A percentile compares a stretch with the other conserved stretches of the same genome.
Conservation (phyloP, 1,140 invertebrate genomes). For the Lasioglossum baleicum region DNA sequence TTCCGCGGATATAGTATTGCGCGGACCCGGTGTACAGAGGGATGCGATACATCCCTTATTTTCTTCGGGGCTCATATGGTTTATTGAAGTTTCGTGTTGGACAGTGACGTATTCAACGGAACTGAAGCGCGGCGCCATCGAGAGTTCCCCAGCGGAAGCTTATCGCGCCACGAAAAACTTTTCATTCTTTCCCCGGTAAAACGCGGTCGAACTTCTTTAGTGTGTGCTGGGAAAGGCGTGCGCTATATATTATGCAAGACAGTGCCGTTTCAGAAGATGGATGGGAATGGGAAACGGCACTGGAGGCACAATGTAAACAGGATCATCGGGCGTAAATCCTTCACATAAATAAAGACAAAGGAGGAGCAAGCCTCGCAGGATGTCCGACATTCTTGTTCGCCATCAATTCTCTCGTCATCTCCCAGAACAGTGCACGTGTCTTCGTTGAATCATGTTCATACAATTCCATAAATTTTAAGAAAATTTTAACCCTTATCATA, state of each 20-base stretch:
- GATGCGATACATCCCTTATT: constrained; percentile 6
- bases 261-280: constrained; percentile 25
- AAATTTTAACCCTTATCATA: too few relatives aligned
- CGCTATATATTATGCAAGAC: constrained; percentile 16
- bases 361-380: background rate
- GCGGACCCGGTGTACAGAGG: background rate
- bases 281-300: constrained; percentile 9
- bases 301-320: constrained; percentile 18
- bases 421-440: background rate
- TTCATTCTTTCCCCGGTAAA: constrained; percentile 22
- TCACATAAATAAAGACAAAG: background rate
- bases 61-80: constrained; percentile 13
- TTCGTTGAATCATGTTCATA: background rate
- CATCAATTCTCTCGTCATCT: background rate
- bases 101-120: constrained; percentile 46
- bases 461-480: background rate
- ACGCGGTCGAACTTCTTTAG: constrained; percentile 29
- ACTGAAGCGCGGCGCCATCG: constrained; percentile 17
- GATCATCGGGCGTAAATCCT: constrained; percentile 14
- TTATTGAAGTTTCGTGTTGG: constrained; percentile 45
- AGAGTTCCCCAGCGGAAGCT: constrained; percentile 12
- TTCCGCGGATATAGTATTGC: background rate
- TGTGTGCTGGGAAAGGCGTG: constrained; percentile 2
- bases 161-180: constrained; percentile 31
- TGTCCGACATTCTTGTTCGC: background rate